These are phyloP conservation scores for Chondrosia reniformis DNA, from an alignment of 37 sponge, comb jelly and placozoan species.

Conservation along the genomic window DNA sequence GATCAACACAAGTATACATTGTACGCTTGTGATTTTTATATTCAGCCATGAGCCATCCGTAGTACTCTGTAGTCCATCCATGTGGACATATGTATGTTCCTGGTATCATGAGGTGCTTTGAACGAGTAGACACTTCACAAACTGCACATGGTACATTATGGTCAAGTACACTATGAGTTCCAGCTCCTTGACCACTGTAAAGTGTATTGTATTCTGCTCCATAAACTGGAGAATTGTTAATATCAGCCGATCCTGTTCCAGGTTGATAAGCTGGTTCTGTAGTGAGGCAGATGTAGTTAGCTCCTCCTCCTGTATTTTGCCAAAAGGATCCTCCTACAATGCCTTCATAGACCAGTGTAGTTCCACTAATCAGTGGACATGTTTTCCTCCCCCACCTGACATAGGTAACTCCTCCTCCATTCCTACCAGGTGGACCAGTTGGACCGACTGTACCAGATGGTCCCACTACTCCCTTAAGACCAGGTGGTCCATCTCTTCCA, in stretches of 20 bases:
- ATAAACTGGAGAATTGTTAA: constrained; percentile 1
- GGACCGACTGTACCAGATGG: no score
- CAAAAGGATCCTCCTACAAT: background rate
- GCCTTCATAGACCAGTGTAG: constrained; percentile 28
- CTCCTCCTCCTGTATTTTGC: constrained; percentile 35
- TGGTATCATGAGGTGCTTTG: constrained; percentile 16
- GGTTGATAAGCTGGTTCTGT: constrained; percentile 13
- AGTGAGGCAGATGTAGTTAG: constrained; percentile 48
- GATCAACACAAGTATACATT: background rate
- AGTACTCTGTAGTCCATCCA: constrained; percentile 17
- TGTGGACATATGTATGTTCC: constrained; percentile 2
- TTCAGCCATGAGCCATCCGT: constrained; percentile 2
- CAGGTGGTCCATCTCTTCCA: no score
- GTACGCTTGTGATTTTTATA: background rate
- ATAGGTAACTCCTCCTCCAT: background rate
- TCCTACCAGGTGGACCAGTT: background rate
- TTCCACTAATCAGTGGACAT: constrained; percentile 32
- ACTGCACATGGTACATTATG: constrained; percentile 28
- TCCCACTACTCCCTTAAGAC: no score
- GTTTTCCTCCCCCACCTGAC: constrained; percentile 31
- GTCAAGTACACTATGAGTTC: background rate
- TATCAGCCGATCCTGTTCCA: background rate
- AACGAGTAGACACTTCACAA: background rate
- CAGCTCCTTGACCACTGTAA: background rate
- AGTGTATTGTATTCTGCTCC: constrained; percentile 32